Conservation (phyloP, 2,888 invertebrate genomes). For the Rhaphigaster nebulosa region DNA sequence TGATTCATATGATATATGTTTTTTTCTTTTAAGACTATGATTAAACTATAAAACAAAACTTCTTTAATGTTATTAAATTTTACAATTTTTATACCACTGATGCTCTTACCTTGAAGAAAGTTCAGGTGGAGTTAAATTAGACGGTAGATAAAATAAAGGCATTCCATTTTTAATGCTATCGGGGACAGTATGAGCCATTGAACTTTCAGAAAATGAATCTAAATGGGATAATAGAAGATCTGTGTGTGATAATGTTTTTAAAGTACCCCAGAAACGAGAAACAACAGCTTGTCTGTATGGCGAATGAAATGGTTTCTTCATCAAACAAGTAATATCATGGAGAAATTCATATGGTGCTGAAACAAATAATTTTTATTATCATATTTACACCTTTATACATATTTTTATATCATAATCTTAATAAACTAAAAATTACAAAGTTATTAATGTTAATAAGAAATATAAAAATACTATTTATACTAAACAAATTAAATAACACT, state of each 20-base stretch:
- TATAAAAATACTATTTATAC: neutral
- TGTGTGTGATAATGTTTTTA: constrained; percentile 76
- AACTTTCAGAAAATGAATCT: constrained; percentile 75
- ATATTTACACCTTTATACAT: neutral
- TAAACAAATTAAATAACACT: neutral
- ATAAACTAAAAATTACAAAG: neutral
- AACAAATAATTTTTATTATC: constrained; percentile 63
- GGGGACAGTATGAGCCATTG: constrained; percentile 78
- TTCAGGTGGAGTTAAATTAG: constrained; percentile 69
- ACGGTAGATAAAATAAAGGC: constrained; percentile 76
- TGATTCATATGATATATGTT: too few relatives aligned
- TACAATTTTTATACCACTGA: neutral
- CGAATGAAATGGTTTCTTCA: constrained; percentile 76
- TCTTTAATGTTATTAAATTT: neutral
- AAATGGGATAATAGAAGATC: constrained; percentile 80
- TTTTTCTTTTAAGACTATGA: too few relatives aligned
- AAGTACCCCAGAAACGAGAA: constrained; percentile 76
- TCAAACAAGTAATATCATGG: constrained; percentile 79
- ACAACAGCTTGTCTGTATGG: constrained; percentile 77
- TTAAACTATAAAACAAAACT: neutral
- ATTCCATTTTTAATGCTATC: constrained; percentile 79
- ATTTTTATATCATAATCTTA: neutral
- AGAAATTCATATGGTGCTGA: constrained; percentile 80
- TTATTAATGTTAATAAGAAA: neutral
- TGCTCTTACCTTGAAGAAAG: constrained; percentile 69